Evolutionary conservation across 2,888 invertebrate genomes (phyloP), one percentile per base, ranked within the genome.

Genomic region (Hirtodrosophila alboralis): DNA sequence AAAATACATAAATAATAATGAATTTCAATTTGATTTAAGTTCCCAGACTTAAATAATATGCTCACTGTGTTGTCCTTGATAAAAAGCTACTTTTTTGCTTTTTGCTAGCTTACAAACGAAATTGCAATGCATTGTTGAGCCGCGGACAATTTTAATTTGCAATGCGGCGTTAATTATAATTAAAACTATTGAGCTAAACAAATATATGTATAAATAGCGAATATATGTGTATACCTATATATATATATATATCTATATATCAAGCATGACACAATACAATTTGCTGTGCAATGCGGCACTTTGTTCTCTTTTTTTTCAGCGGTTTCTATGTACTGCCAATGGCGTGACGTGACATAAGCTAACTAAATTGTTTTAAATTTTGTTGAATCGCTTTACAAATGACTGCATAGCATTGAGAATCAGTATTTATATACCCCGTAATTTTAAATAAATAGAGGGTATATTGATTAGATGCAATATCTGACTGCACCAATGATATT

Each of bases 311-410:
- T n/a, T n/a, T n/a, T n/a, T n/a, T n/a, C n/a, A n/a, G n/a, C 51
- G 53, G 37, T 38, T 41, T 30, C 27, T 30, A 7, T 16, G 30
- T 10, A 43, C 31, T 18, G 49, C 49, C 1, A 23, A 36, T 41
- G 30, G 38, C 37, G 56, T 72, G 67, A 76, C 62, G 70, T 78
- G 75, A 70, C 77, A 75, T 75, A 75, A 75, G 84, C 72, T 78
- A 78, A 78, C 67, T 78, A 78, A 78, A 78, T 78, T 78, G 84
- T 85, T 78, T 78, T 78, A 60, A 85, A 85, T 83, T 78, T 85
- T 67, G 70, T 65, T 60, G 72, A 75, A 71, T 84, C 62, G 84
- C 59, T 57, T 72, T 61, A 60, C 68, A 76, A 72, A 67, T 75
- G 73, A 62, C 77, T 80, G 58, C 44, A 72, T 58, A 65, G 58